These are phyloP conservation scores for Caretta caretta DNA, from an alignment of 2,113 vertebrate genomes.

Conservation along the genomic window DNA sequence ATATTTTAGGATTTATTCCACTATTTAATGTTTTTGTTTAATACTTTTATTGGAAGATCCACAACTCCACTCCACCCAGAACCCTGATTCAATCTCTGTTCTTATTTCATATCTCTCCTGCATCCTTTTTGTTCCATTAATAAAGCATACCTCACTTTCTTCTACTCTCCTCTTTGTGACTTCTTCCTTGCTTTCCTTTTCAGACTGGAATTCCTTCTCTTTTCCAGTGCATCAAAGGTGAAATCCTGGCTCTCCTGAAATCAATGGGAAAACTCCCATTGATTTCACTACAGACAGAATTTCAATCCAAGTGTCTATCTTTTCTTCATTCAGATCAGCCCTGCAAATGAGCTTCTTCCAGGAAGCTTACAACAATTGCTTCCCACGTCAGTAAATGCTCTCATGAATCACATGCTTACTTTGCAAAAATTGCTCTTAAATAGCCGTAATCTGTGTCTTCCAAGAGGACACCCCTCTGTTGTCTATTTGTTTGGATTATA, in stretches of 20 bases:
- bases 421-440: not conserved
- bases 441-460: not conserved
- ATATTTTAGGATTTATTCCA: not conserved
- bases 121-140: not conserved
- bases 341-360: not conserved
- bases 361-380: not conserved
- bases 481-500: not conserved
- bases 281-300: not conserved
- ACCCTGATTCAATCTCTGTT: not conserved
- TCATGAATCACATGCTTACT: not conserved
- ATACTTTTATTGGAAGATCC: not conserved
- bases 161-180: not conserved
- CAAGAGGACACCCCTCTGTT: not conserved
- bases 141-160: not conserved
- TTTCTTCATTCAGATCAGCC: not conserved
- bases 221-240: not conserved
- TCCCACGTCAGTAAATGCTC: not conserved
- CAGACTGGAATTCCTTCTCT: not conserved
- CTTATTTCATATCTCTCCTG: not conserved
- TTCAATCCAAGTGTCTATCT: not conserved
- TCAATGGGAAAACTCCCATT: not conserved
- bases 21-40: not conserved
- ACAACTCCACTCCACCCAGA: accelerated
- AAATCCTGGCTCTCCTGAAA: not conserved
- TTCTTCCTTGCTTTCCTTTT: not conserved